phyloP scores from a whole-genome alignment of 1,140 invertebrate genomes.

The Lucilia sericata region DNA sequence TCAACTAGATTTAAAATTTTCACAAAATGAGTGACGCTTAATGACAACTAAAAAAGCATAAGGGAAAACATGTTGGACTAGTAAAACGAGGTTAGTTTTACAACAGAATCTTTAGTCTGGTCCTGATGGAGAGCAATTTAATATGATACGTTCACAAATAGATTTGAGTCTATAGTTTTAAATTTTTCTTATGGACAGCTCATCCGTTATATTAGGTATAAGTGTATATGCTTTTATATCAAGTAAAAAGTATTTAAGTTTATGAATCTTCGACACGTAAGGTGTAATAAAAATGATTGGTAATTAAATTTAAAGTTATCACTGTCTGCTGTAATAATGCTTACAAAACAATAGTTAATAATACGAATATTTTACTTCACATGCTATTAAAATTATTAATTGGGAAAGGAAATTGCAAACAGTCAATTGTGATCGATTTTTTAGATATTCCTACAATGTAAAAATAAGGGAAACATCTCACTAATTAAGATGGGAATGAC shows the following conservation, averaged over 20 bases:
- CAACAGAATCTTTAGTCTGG: no score
- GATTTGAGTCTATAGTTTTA: no score
- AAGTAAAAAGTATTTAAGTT: neutral
- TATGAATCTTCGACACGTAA: neutral
- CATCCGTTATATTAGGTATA: neutral
- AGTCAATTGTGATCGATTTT: slow-evolving; percentile 16
- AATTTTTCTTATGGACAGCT: no score
- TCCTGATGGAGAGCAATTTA: no score
- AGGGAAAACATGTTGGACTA: neutral
- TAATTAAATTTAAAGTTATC: neutral
- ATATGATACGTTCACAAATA: no score
- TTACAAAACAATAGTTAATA: neutral
- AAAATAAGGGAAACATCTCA: neutral
- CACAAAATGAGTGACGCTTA: neutral
- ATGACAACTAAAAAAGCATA: neutral
- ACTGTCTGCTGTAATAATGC: neutral
- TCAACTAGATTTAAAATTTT: neutral
- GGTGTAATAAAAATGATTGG: neutral
- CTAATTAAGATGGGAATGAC: no score
- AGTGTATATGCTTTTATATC: neutral
- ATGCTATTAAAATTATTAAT: neutral
- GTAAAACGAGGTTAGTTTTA: neutral
- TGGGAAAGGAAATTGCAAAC: neutral
- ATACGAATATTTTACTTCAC: neutral
- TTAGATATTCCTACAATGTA: neutral